Base-by-base conservation (phyloP, 2,888 invertebrate genomes). In the Ectemnius lituratus region DNA sequence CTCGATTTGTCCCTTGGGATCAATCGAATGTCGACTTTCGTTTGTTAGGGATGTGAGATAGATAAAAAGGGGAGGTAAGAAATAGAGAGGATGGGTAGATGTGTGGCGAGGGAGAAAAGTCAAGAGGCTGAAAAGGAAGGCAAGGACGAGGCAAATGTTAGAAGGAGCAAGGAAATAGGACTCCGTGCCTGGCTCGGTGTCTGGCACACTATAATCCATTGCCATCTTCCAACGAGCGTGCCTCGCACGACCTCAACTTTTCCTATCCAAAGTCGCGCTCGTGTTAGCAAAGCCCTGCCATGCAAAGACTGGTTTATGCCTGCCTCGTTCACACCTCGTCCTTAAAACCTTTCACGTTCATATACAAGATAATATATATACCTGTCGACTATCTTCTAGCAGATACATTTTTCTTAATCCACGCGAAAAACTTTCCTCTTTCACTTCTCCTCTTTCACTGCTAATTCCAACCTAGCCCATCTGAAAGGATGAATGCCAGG, bases 101-200 rank as follows among this genome's bases (percentile, higher is more conserved):
- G 11, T 6, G 37, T 6, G 11, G 37, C 37, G 37, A 37, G 37
- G 5, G 1, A 4, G 37, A 37, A 37, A 37, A 37, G 37, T 37
- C 11, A 16, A 52, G 13, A 52, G 52, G 52, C 52, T 52, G 69
- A 56, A 65, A 58, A 59, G 61, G 59, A 63, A 65, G 75, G 69
- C 72, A 72, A 70, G 76, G 69, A 73, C 64, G 76, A 80, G 52
- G 52, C 52, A 16, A 78, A 75, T 37, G 37, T 37, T 75, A 72
- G 75, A 23, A 67, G 73, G 78, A 82, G 78, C 75, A 77, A 79
- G 83, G 80, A 82, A 83, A 79, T 81, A 80, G 85, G 82, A 81
- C 84, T 86, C 84, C 77, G 87, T 87, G 85, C 85, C 86, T 87
- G 86, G 86, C 82, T 83, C 84, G 58, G 81, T 37, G 37, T 67